Evolutionary conservation across 2,797 vertebrate species (phyloP).

Genomic region (Microhierax caerulescens): DNA sequence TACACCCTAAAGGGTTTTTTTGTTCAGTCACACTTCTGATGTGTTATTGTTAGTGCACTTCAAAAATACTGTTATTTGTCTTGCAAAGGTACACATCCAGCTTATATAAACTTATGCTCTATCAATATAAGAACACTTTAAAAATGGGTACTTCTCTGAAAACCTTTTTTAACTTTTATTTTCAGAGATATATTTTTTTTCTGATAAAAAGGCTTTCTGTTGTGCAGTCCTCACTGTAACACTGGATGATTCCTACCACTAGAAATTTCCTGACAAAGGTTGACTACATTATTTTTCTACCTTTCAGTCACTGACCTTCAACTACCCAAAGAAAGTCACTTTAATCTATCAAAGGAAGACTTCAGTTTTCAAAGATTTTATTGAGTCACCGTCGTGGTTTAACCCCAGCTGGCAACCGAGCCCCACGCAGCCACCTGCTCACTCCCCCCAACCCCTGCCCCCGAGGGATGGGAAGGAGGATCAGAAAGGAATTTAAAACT

Average conservation of each 20-base stretch:
- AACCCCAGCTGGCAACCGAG: too few relatives aligned
- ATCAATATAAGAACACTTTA: not conserved
- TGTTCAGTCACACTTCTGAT: not conserved
- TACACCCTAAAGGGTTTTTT: rapidly evolving
- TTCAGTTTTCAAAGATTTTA: not conserved
- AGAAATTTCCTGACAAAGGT: not conserved
- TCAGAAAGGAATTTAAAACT: too few relatives aligned
- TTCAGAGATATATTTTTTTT: not conserved
- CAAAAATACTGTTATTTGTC: not conserved
- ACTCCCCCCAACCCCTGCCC: too few relatives aligned
- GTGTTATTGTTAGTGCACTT: not conserved
- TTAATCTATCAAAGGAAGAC: not conserved
- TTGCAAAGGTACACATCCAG: not conserved
- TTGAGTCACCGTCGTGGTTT: too few relatives aligned
- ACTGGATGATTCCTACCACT: not conserved
- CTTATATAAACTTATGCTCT: not conserved
- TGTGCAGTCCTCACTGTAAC: not conserved
- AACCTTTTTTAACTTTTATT: not conserved
- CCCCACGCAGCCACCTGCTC: too few relatives aligned
- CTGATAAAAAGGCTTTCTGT: not conserved
- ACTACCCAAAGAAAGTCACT: not conserved
- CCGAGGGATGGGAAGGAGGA: too few relatives aligned
- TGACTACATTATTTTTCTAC: not conserved
- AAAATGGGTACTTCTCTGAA: not conserved
- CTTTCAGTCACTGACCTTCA: not conserved